A percentile compares a stretch with the other conserved stretches of the same genome.
Conservation (phyloP, 1,140 invertebrate species). For the Bombyx mandarina region DNA sequence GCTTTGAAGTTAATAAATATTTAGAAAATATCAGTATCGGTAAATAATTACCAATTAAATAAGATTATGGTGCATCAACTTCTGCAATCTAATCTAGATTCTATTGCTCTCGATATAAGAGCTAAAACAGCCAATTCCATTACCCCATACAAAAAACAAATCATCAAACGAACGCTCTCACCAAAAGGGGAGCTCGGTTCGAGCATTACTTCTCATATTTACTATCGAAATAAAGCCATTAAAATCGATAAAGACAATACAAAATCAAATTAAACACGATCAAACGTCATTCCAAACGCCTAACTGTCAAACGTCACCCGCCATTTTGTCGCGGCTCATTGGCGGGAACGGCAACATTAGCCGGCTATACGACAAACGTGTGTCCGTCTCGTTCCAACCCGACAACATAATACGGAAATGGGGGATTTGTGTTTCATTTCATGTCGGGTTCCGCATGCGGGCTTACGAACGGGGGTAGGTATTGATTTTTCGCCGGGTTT, state of each 20-base stretch:
- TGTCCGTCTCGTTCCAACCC: slow-evolving; percentile 34
- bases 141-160: too few species aligned
- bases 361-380: slow-evolving; percentile 22
- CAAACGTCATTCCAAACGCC: slow-evolving; percentile 63
- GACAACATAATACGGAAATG: slow-evolving; percentile 64
- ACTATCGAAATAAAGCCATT: slow-evolving; percentile 36
- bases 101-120: too few species aligned
- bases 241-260: slow-evolving; percentile 48
- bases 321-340: slow-evolving; percentile 50
- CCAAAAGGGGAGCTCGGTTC: too few species aligned
- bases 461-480: slow-evolving; percentile 42
- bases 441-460: slow-evolving; percentile 62
- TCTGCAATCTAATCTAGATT: too few species aligned
- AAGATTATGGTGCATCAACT: too few species aligned
- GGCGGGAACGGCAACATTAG: slow-evolving; percentile 46
- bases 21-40: too few species aligned
- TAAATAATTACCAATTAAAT: too few species aligned
- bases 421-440: slow-evolving; percentile 46
- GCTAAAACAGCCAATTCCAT: too few species aligned
- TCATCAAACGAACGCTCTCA: too few species aligned
- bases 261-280: slow-evolving; percentile 33
- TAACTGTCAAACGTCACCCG: slow-evolving; percentile 61
- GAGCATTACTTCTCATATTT: too few species aligned
- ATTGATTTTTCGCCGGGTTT: slow-evolving; percentile 64
- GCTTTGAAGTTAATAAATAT: too few species aligned